These are phyloP conservation scores for Promerops cafer DNA, from an alignment of 2,113 vertebrate genomes.

Conservation along the genomic window DNA sequence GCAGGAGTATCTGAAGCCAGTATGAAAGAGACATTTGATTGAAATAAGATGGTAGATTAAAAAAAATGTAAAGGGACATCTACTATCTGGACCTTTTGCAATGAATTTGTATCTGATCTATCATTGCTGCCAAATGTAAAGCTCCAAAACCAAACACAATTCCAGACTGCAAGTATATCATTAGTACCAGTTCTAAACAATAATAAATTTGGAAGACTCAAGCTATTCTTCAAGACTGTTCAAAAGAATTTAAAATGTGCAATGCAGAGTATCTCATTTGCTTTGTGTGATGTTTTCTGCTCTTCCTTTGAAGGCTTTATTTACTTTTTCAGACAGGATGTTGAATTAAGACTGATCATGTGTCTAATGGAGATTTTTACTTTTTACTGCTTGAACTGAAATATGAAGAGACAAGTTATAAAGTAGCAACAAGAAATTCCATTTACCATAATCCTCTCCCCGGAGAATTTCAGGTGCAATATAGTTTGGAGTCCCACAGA, in stretches of 20 bases:
- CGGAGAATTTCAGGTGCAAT: conserved; percentile 97
- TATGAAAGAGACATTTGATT: neutral
- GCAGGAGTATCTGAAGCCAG: neutral
- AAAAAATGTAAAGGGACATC: neutral
- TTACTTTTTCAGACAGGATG: neutral
- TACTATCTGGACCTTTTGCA: neutral
- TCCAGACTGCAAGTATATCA: neutral
- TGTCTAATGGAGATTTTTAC: neutral
- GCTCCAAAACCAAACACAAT: neutral
- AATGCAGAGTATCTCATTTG: neutral
- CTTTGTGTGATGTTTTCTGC: neutral
- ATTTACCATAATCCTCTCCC: conserved; percentile 97
- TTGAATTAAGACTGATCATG: neutral
- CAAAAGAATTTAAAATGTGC: neutral
- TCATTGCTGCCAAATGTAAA: neutral
- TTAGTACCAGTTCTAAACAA: neutral
- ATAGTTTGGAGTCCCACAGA: conserved; percentile 98
- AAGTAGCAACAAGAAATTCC: neutral
- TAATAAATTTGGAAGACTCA: neutral
- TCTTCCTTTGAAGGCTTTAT: neutral
- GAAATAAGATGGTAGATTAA: neutral
- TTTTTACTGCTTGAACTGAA: neutral
- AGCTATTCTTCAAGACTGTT: neutral
- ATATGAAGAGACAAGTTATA: neutral
- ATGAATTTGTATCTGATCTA: neutral